Percentiles rank a stretch among this genome's conserved stretches.
Evolutionary conservation across 2,888 invertebrate genomes (phyloP).

Genomic region (Lasius platythorax): DNA sequence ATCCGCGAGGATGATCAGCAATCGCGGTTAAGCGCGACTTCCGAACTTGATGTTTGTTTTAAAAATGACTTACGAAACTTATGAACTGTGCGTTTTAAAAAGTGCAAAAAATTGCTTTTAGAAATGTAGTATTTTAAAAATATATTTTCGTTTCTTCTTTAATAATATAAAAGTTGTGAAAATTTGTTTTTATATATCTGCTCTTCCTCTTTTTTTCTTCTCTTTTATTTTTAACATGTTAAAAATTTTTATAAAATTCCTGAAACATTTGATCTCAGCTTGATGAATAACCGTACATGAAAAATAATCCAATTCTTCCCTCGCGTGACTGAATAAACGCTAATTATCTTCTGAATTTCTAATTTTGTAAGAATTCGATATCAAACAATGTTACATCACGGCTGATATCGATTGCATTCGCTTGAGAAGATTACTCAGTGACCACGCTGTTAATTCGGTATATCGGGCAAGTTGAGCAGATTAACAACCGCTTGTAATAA

Average conservation of each 20-base stretch:
- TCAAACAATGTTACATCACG: neutral
- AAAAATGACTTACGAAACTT: neutral
- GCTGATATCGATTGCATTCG: conserved; percentile 14
- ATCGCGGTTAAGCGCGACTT: neutral
- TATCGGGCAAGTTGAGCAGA: conserved; percentile 26
- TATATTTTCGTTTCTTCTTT: neutral
- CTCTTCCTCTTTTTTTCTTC: neutral
- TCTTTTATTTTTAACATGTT: neutral
- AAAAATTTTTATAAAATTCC: neutral
- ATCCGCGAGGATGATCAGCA: neutral
- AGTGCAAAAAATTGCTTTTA: too few relatives aligned
- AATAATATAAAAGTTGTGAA: neutral
- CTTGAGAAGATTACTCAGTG: conserved; percentile 38
- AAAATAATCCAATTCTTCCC: neutral
- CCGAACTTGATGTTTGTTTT: neutral
- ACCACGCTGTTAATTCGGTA: conserved; percentile 37
- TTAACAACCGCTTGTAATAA: conserved; percentile 53
- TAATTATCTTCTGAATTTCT: neutral
- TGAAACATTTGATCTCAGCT: neutral
- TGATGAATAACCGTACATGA: neutral
- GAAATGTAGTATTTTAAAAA: neutral
- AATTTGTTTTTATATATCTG: neutral
- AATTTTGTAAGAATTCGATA: neutral
- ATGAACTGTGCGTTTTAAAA: too few relatives aligned
- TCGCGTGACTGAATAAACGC: neutral